Percentiles rank a stretch among this genome's conserved stretches.
Evolutionary conservation across 2,797 vertebrate species (phyloP).

Genomic region (Anisognathus igniventris): DNA sequence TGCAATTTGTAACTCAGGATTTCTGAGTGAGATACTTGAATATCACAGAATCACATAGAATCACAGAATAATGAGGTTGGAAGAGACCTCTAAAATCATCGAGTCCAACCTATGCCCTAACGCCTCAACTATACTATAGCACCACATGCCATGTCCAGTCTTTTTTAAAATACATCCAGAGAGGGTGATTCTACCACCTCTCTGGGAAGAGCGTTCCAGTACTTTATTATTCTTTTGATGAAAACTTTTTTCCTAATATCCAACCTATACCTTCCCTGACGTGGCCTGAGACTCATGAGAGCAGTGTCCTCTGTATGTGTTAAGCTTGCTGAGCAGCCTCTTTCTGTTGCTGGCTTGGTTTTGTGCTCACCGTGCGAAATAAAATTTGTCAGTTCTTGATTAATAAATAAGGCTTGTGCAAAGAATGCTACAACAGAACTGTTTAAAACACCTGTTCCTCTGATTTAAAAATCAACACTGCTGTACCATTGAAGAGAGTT

Average conservation of each 20-base stretch:
- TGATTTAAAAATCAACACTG: not conserved
- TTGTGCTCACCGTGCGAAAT: rapidly evolving
- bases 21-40: not conserved
- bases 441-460: not conserved
- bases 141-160: not conserved
- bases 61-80: not conserved
- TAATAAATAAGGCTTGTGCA: not conserved
- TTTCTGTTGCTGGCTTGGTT: not conserved
- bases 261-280: not conserved
- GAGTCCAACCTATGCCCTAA: not conserved
- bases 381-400: no score
- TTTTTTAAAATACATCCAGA: not conserved
- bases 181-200: not conserved
- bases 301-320: not conserved
- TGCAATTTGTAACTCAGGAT: not conserved
- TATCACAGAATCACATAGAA: not conserved
- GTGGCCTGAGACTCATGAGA: not conserved
- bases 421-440: rapidly evolving
- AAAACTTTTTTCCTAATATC: not conserved
- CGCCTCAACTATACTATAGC: not conserved
- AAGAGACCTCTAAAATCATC: not conserved
- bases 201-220: not conserved
- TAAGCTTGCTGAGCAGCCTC: not conserved
- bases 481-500: not conserved
- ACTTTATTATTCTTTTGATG: not conserved